Percentiles rank a stretch among this genome's conserved stretches.
These are phyloP conservation scores for human DNA, from an alignment of 2,113 vertebrate species.

Conservation along the genomic window DNA sequence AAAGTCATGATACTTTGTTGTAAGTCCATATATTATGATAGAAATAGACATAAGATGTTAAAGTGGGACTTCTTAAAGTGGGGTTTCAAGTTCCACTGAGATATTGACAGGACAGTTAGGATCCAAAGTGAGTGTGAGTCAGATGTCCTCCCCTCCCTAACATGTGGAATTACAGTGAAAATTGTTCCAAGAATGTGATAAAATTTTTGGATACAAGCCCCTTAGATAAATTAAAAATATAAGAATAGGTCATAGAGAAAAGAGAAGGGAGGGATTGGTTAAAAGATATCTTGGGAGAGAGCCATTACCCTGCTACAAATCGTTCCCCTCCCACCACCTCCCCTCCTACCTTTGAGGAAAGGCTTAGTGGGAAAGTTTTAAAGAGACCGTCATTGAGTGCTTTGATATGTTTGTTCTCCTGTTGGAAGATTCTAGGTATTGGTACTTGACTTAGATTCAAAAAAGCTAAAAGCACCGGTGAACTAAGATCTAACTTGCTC, in stretches of 20 bases:
- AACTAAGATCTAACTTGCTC: background rate
- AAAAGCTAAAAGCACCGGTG: background rate
- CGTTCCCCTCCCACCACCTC: background rate
- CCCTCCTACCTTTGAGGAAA: background rate
- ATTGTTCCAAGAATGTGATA: background rate
- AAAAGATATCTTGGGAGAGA: background rate
- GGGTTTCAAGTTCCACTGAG: background rate
- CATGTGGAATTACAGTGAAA: background rate
- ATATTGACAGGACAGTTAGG: background rate
- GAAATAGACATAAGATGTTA: background rate
- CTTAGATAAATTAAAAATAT: background rate
- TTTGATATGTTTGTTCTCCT: background rate
- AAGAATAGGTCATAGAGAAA: background rate
- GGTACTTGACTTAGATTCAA: background rate
- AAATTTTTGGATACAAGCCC: background rate
- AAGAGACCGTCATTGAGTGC: rapidly evolving
- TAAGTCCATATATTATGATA: background rate
- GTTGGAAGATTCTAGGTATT: background rate
- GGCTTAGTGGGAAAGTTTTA: background rate
- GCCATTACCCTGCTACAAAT: background rate
- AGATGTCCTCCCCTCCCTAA: background rate
- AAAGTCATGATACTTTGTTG: background rate
- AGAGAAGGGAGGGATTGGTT: background rate
- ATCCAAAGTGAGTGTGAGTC: background rate
- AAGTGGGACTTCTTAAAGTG: background rate